A percentile compares a stretch with the other conserved stretches of the same genome.
Evolutionary conservation across 2,113 vertebrate genomes (phyloP).

Genomic region (Cephalopterus ornatus): DNA sequence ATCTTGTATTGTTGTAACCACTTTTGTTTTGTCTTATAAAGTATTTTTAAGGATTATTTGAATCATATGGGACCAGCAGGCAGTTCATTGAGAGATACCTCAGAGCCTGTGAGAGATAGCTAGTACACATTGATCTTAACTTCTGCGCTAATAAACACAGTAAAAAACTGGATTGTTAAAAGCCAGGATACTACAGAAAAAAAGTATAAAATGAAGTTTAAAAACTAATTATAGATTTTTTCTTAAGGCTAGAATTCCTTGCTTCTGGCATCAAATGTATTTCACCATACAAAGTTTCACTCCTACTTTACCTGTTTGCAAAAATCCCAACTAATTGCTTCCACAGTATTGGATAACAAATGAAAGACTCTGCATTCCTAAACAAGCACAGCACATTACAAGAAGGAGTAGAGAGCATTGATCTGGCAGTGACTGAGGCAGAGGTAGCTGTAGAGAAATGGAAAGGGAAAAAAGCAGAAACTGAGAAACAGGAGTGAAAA

Average conservation of each 20-base stretch:
- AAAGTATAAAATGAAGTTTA: background rate
- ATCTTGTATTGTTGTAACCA: background rate
- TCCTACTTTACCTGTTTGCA: background rate
- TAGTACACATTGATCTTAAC: slow-evolving; percentile 15
- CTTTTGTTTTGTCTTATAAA: background rate
- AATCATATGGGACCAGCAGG: background rate
- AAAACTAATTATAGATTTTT: background rate
- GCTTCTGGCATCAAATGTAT: background rate
- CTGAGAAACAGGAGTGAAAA: background rate
- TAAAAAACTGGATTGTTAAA: background rate
- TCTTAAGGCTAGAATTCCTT: background rate
- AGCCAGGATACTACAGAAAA: background rate
- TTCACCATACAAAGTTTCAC: background rate
- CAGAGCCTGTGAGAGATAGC: background rate
- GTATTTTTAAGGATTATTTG: background rate
- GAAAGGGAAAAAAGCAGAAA: background rate
- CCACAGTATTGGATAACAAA: background rate
- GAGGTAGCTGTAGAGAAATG: background rate
- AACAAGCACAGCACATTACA: background rate
- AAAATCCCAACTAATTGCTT: background rate
- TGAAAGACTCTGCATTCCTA: background rate
- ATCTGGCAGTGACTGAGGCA: background rate
- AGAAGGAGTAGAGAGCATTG: background rate
- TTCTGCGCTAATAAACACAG: slow-evolving; percentile 13
- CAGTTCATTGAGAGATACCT: background rate